Evolutionary conservation across 1,140 invertebrate species (phyloP).

Genomic region (Drosophila simulans): DNA sequence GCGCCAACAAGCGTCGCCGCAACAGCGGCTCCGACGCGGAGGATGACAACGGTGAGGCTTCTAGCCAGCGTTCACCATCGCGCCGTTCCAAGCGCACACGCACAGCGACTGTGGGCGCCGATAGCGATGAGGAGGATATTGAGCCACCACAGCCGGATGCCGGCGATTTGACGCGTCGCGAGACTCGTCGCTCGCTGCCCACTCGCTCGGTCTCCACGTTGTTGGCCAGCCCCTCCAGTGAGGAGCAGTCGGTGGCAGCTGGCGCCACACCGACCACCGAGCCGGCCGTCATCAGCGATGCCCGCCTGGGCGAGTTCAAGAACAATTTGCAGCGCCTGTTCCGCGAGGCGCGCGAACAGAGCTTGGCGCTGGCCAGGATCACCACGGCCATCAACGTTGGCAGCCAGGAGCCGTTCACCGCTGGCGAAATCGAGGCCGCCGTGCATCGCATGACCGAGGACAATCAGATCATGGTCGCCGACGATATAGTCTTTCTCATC

Average conservation of each 20-base stretch:
- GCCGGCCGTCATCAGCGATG: slow-evolving; percentile 53
- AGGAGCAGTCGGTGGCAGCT: slow-evolving; percentile 27
- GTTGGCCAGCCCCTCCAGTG: slow-evolving; percentile 8
- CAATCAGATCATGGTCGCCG: slow-evolving; percentile 96
- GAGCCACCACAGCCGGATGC: slow-evolving; percentile 75
- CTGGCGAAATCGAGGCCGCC: slow-evolving; percentile 91
- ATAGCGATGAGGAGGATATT: slow-evolving; percentile 79
- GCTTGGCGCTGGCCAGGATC: slow-evolving; percentile 87
- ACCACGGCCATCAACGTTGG: slow-evolving; percentile 87
- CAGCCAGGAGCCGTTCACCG: slow-evolving; percentile 87
- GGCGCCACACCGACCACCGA: slow-evolving; percentile 1
- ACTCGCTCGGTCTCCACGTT: slow-evolving; percentile 9
- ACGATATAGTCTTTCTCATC: slow-evolving; percentile 94
- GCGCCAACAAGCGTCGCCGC: slow-evolving; percentile 87
- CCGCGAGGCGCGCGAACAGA: slow-evolving; percentile 89
- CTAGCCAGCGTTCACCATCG: slow-evolving; percentile 44
- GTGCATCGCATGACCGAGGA: slow-evolving; percentile 93
- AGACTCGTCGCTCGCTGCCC: slow-evolving; percentile 67
- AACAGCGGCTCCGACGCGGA: slow-evolving; percentile 85
- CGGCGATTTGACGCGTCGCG: slow-evolving; percentile 75
- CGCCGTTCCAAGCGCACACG: slow-evolving; percentile 70
- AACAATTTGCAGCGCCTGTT: slow-evolving; percentile 88
- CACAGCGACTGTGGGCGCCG: slow-evolving; percentile 74
- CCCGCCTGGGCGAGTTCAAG: slow-evolving; percentile 86
- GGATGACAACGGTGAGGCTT: slow-evolving; percentile 35